Evolutionary conservation across 2,797 vertebrate species (phyloP), one percentile per base, ranked within the genome.

Genomic region (Micromesistius poutassou): DNA sequence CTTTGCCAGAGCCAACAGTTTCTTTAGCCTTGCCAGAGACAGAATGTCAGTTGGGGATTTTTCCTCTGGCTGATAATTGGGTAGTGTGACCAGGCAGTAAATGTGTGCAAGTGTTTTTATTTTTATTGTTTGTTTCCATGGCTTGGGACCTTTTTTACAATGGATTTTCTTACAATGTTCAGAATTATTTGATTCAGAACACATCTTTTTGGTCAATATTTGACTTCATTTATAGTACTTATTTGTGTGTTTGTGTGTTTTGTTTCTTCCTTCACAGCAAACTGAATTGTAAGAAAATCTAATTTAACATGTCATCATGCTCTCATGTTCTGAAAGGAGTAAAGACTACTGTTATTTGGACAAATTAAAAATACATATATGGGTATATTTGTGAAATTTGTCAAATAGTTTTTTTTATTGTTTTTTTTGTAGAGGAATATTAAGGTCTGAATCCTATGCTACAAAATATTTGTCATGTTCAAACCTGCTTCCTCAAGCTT

Each of bases 171-270:
- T 30, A 5, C 82, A 55, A 75, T 83, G 77, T 38, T 79, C 4
- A 50, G 19, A 10, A 70, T 79, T 79, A 22, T 40, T 78, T 79
- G 16, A 79, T 79, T 81, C 46, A 50, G 62, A 77, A 35, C 78
- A 78, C 12, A 76, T 84, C 82, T 84, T 16, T 36, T 85, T 90
- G 80, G 90, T 90, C 91, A 93, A 91, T 91, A 90, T 93, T 92
- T 93, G 90, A 92, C 89, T 87, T n/a, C 40, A 76, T 86, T 78
- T 40, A 82, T 73, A 28, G 79, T 62, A 31, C 46, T n/a, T 33
- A 1, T 25, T 7, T 35, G 77, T 78, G 16, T 12, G 66, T 46
- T 84, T 76, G 72, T 73, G 68, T 30, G 31, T 33, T 71, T 71
- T 71, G 22, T 25, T 46, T n/a, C 22, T 25, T 68, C 9, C 25